These are phyloP conservation scores for Symphodus melops DNA, from an alignment of 2,113 vertebrate genomes.

Conservation along the genomic window DNA sequence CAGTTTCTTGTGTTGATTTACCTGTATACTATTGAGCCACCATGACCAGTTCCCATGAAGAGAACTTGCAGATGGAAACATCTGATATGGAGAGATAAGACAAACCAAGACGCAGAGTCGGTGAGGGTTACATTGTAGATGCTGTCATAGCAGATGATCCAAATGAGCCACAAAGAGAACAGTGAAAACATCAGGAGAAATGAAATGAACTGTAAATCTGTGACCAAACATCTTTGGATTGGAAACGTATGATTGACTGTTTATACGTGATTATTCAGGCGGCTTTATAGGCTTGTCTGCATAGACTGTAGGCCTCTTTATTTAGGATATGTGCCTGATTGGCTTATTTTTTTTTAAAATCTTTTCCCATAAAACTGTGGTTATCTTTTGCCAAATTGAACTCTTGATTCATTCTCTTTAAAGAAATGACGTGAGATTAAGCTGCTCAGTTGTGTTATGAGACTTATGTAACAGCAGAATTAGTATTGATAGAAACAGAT, in stretches of 20 bases:
- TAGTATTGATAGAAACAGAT: neutral
- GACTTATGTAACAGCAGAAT: too few relatives aligned
- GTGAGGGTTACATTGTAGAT: neutral
- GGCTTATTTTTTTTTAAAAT: neutral
- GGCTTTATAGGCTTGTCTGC: neutral
- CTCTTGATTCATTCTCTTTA: neutral
- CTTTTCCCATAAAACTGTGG: too few relatives aligned
- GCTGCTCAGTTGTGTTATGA: neutral
- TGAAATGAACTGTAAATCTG: neutral
- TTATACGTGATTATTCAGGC: neutral
- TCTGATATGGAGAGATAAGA: slow-evolving; percentile 40
- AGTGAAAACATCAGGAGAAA: neutral
- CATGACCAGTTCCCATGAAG: slow-evolving; percentile 41
- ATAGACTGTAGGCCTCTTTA: neutral
- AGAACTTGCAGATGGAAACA: slow-evolving; percentile 27
- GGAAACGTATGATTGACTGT: neutral
- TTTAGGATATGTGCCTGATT: too few relatives aligned
- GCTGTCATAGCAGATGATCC: neutral
- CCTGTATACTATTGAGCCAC: neutral
- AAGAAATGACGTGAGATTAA: neutral
- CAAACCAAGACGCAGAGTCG: slow-evolving; percentile 4
- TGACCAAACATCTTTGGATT: neutral
- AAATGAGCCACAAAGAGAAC: neutral
- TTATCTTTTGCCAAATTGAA: neutral
- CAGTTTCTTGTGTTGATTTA: slow-evolving; percentile 9